Evolutionary conservation across 1,140 invertebrate species (phyloP).

Genomic region (Lutraria rhynchaena): DNA sequence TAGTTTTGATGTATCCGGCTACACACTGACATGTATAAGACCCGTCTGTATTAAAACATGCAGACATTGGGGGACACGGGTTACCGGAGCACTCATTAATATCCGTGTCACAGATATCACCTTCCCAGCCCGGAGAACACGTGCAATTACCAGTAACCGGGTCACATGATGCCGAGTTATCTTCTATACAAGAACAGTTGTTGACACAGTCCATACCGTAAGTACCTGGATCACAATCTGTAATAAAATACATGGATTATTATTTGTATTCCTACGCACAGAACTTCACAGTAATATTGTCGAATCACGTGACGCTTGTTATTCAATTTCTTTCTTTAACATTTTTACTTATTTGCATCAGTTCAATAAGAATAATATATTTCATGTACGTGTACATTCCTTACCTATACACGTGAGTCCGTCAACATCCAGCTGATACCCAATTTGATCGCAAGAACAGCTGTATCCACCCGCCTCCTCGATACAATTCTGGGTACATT

Average conservation of each 20-base stretch:
- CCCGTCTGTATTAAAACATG: slow-evolving; percentile 60
- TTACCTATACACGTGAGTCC: slow-evolving; percentile 19
- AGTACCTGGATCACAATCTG: slow-evolving; percentile 36
- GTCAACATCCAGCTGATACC: background rate
- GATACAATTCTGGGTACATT: slow-evolving; percentile 55
- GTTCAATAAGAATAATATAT: slow-evolving; percentile 13
- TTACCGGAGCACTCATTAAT: slow-evolving; percentile 60
- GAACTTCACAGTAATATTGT: too few species aligned
- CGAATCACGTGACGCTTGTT: too few species aligned
- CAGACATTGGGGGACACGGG: slow-evolving; percentile 46
- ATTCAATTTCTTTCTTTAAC: too few species aligned
- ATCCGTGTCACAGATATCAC: slow-evolving; percentile 31
- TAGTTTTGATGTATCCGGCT: slow-evolving; percentile 6
- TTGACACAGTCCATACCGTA: slow-evolving; percentile 26
- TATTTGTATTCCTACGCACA: too few species aligned
- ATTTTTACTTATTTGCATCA: too few species aligned
- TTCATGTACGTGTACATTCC: background rate
- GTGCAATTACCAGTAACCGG: slow-evolving; percentile 44
- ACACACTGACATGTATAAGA: slow-evolving; percentile 63
- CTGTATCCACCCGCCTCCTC: slow-evolving; percentile 50
- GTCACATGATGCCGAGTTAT: slow-evolving; percentile 21
- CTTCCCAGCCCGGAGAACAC: slow-evolving; percentile 48
- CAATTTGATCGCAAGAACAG: slow-evolving; percentile 51
- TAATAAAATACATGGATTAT: background rate
- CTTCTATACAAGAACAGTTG: slow-evolving; percentile 19